A percentile compares a stretch with the other conserved stretches of the same genome.
These are phyloP conservation scores for Tautogolabrus adspersus DNA, from an alignment of 2,113 vertebrate genomes.

Conservation along the genomic window DNA sequence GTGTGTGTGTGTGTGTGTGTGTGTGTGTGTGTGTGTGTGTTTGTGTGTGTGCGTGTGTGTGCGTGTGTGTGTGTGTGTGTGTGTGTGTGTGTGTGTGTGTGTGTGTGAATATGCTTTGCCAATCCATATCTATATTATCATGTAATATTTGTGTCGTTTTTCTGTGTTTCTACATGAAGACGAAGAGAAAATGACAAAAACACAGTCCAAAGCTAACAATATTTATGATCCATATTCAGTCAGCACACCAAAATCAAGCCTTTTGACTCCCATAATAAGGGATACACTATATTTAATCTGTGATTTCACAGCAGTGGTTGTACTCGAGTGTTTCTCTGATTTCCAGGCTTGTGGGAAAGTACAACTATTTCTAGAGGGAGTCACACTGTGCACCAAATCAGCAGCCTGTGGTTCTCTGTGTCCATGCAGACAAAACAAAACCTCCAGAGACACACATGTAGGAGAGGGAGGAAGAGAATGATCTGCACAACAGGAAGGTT, in stretches of 20 bases:
- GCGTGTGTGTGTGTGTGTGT: no score
- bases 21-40: no score
- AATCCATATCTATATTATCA: neutral
- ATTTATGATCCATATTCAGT: neutral
- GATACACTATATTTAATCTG: no score
- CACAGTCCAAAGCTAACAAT: neutral
- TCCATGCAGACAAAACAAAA: slow-evolving; percentile 54
- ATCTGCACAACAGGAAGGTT: slow-evolving; percentile 17
- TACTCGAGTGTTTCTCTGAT: neutral
- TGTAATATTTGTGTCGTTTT: no score
- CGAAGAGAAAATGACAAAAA: no score
- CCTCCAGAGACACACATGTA: neutral
- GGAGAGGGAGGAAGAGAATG: slow-evolving; percentile 40
- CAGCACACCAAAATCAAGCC: neutral
- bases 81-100: neutral
- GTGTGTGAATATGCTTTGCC: neutral
- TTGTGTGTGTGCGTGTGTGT: no score
- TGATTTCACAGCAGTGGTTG: no score
- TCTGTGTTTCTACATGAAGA: no score
- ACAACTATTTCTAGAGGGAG: slow-evolving; percentile 39
- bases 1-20: no score
- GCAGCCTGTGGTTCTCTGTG: slow-evolving; percentile 18
- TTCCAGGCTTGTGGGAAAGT: slow-evolving; percentile 55
- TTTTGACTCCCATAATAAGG: neutral
- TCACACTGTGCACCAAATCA: slow-evolving; percentile 22